phyloP scores from a whole-genome alignment of 1,140 invertebrate genomes.

The Radopholus similis region DNA sequence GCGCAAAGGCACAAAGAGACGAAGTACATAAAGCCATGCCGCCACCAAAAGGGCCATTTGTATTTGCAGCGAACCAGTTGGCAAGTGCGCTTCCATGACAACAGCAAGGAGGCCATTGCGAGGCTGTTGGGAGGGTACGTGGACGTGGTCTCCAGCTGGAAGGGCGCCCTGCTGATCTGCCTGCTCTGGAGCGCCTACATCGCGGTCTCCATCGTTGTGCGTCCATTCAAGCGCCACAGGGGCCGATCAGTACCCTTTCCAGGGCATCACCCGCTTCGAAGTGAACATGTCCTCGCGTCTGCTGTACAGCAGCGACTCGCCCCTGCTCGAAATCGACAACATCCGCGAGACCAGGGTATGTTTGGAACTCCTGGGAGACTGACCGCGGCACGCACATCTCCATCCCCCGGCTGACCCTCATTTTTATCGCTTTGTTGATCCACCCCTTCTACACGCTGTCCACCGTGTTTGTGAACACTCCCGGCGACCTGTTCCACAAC shows the following conservation, averaged over 20 bases:
- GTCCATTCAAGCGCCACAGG: constrained; percentile 3
- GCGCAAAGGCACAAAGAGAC: not conserved
- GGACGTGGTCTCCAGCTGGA: constrained; percentile 28
- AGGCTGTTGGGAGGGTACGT: constrained; percentile 30
- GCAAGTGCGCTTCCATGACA: constrained; percentile 4
- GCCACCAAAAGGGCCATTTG: not conserved
- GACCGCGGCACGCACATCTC: no score
- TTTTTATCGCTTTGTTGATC: no score
- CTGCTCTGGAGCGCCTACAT: constrained; percentile 31
- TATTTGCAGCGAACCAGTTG: constrained; percentile 24
- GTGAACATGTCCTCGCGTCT: constrained; percentile 56
- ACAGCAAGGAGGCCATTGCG: constrained; percentile 22
- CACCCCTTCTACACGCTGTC: constrained; percentile 54
- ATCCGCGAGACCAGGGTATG: not conserved
- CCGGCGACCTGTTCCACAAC: constrained; percentile 53
- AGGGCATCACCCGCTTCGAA: constrained; percentile 51
- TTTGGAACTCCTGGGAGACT: not conserved
- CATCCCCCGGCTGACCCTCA: no score
- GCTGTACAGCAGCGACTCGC: constrained; percentile 52
- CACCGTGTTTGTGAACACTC: constrained; percentile 52
- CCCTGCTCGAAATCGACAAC: constrained; percentile 37
- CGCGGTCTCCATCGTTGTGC: constrained; percentile 32
- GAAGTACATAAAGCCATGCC: constrained; percentile 1
- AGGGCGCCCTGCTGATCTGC: constrained; percentile 25
- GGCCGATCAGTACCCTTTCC: constrained; percentile 11